Evolutionary conservation across 2,113 vertebrate species (phyloP), one percentile per base, ranked within the genome.

Genomic region (Glaucomys volans): DNA sequence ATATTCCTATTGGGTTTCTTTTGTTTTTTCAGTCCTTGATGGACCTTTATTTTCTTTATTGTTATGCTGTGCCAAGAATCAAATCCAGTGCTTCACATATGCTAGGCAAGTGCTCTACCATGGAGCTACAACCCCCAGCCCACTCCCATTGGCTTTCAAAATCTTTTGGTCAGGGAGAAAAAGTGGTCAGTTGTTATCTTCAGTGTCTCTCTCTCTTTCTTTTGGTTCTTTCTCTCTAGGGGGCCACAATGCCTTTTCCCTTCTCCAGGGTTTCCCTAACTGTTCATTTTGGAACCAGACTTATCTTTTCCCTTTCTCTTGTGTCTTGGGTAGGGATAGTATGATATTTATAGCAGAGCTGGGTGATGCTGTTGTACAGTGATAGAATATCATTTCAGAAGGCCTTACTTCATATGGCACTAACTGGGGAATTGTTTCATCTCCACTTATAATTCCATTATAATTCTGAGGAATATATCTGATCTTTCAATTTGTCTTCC

Each of bases 391-490:
- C 22, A 11, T 26, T 66, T 90, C 74, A 66, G 84, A 86, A 82
- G 62, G 30, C 50, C 50, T 81, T 69, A 82, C 22, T 80, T 88
- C 30, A 40, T 83, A 18, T n/a, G 42, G 47, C 50, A 77, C 24
- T 87, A 35, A 83, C 69, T 83, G 90, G 35, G 24, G 87, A 90
- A 77, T 82, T 52, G 67, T 28, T 67, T 87, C 37, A 90, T 28
- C 93, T 93, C 18, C 30, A 80, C 35, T 69, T 84, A 54, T 42
- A 94, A 64, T 79, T 62, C 24, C 62, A 67, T 89, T 66, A 76
- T 95, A 90, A 40, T 91, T 96, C 24, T 89, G 47, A 86, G 79
- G 66, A 77, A 88, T 57, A 71, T 37, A 90, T 74, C 44, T 84
- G 81, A 93, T 20, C 52, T 69, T 95, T 86, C 54, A 20, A 5